A percentile compares a stretch with the other conserved stretches of the same genome.
Conservation (phyloP, 2,888 invertebrate species). For the Pomacea canaliculata region DNA sequence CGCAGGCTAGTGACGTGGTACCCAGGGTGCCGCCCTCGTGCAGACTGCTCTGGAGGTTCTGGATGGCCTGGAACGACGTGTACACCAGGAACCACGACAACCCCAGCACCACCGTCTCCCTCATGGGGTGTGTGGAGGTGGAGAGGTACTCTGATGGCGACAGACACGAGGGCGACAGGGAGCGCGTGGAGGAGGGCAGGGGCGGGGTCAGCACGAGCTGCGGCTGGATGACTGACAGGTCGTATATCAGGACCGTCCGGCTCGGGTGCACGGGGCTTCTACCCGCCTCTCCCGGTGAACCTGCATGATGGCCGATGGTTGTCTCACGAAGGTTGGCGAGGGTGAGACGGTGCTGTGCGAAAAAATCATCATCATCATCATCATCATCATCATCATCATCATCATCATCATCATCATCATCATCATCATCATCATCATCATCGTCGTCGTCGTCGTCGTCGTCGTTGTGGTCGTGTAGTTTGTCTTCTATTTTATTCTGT, state of each 20-base stretch:
- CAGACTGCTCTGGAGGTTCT: slow-evolving; percentile 60
- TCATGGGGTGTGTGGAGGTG: slow-evolving; percentile 2
- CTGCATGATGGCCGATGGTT: no score
- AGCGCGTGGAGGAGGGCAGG: no score
- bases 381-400: background rate
- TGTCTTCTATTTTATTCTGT: no score
- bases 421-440: slow-evolving; percentile 1
- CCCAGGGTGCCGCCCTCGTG: slow-evolving; percentile 54
- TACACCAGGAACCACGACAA: slow-evolving; percentile 13
- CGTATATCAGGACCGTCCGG: no score
- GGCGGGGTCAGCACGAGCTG: no score
- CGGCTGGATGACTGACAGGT: no score
- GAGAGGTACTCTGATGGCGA: slow-evolving; percentile 4
- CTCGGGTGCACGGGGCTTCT: no score
- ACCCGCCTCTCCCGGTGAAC: no score
- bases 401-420: slow-evolving; percentile 11
- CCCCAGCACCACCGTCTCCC: slow-evolving; percentile 6
- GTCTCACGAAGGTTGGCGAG: no score
- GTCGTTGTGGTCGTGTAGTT: background rate
- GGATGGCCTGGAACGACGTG: slow-evolving; percentile 44
- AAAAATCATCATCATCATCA: background rate
- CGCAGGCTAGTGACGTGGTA: slow-evolving; percentile 53
- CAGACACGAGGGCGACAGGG: no score
- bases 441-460: slow-evolving; percentile 1
- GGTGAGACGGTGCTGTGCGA: no score